Evolutionary conservation across 1,140 invertebrate species (phyloP).

Genomic region (Goniozus legneri): DNA sequence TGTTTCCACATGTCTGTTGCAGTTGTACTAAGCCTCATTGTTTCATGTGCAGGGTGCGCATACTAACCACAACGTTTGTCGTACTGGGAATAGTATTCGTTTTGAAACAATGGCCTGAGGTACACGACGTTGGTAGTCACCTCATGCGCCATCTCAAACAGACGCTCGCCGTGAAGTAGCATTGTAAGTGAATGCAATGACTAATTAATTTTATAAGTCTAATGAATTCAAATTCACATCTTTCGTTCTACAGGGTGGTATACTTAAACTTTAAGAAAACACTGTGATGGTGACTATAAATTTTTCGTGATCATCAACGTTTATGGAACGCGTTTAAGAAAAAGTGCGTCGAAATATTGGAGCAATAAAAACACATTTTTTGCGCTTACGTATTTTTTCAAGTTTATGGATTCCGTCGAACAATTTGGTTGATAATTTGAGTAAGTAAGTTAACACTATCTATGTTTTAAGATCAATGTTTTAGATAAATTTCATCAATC

Average conservation of each 20-base stretch:
- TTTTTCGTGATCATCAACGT: constrained; percentile 24
- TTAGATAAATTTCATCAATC: too few relatives aligned
- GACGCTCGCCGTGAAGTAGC: constrained; percentile 63
- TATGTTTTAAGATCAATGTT: too few relatives aligned
- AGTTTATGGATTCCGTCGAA: too few relatives aligned
- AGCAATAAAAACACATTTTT: constrained; percentile 34
- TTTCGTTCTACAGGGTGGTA: constrained; percentile 39
- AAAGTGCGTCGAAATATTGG: constrained; percentile 24
- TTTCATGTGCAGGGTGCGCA: constrained; percentile 72
- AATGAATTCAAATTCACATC: too few relatives aligned
- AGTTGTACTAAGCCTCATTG: constrained; percentile 55
- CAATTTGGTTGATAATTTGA: too few relatives aligned
- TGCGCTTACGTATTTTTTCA: too few relatives aligned
- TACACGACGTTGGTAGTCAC: constrained; percentile 70
- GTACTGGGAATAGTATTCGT: constrained; percentile 78
- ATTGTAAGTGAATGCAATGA: constrained; percentile 46
- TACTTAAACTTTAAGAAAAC: constrained; percentile 29
- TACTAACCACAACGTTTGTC: constrained; percentile 76
- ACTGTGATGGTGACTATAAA: constrained; percentile 24
- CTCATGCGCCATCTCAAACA: constrained; percentile 67
- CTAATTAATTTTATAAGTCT: too few relatives aligned
- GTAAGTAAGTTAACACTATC: too few relatives aligned
- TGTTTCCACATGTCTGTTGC: constrained; percentile 48
- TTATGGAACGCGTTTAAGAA: constrained; percentile 27
- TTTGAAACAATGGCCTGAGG: constrained; percentile 84